phyloP scores from a whole-genome alignment of 2,113 vertebrate genomes.

The Dendrocopos noguchii region DNA sequence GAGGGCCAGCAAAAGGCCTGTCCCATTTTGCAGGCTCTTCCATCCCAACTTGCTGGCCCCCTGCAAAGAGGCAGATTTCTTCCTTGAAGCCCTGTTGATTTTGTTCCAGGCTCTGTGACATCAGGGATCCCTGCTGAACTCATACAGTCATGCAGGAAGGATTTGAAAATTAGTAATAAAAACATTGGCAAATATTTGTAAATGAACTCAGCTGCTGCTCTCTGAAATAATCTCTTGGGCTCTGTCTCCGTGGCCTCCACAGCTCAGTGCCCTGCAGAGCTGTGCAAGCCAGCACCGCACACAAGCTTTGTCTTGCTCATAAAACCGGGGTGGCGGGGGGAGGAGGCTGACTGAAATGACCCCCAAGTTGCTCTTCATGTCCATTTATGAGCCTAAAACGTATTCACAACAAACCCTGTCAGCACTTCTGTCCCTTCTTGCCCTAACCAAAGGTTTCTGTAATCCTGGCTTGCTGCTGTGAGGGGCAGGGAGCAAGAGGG shows the following conservation, averaged over 20 bases:
- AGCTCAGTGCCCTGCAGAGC: not conserved
- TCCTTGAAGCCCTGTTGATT: not conserved
- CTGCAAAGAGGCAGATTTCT: not conserved
- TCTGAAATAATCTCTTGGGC: not conserved
- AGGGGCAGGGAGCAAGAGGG: not conserved
- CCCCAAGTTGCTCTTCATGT: not conserved
- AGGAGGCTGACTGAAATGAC: not conserved
- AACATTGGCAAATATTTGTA: not conserved
- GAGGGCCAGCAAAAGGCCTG: not conserved
- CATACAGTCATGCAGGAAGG: not conserved
- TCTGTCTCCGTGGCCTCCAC: not conserved
- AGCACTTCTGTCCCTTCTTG: not conserved
- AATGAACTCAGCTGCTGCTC: not conserved
- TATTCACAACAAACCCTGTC: not conserved
- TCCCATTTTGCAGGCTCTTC: not conserved
- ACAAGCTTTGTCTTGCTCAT: not conserved
- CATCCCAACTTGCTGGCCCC: not conserved
- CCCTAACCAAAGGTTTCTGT: slow-evolving; percentile 3
- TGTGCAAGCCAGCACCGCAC: not conserved
- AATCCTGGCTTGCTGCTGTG: not conserved
- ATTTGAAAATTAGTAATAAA: not conserved
- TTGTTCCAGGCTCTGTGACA: slow-evolving; percentile 1
- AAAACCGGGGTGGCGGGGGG: not conserved
- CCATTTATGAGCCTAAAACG: slow-evolving; percentile 36
- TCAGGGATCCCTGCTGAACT: not conserved